Percentiles rank a stretch among this genome's conserved stretches.
These are phyloP conservation scores for Conomelus anceps DNA, from an alignment of 2,888 invertebrate genomes.

Conservation along the genomic window DNA sequence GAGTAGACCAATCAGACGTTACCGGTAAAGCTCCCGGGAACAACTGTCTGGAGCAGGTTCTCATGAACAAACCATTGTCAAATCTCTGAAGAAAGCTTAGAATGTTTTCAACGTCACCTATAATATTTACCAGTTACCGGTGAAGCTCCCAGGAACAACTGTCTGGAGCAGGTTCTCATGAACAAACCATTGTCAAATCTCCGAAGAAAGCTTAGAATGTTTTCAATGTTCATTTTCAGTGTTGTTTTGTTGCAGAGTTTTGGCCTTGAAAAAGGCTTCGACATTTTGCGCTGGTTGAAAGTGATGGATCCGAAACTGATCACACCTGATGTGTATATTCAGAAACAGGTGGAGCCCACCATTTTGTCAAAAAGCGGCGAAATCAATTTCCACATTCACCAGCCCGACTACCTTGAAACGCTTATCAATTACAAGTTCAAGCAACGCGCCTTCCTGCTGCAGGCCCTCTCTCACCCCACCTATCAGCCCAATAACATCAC, in stretches of 20 bases:
- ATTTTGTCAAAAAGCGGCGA: background rate
- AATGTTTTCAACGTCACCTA: no score
- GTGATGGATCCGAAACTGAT: constrained; percentile 46
- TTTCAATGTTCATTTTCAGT: background rate
- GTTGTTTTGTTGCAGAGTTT: constrained; percentile 42
- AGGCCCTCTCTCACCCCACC: constrained; percentile 90
- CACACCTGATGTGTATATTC: background rate
- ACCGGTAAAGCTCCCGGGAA: no score
- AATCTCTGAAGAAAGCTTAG: no score
- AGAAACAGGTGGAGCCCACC: background rate
- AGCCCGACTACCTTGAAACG: constrained; percentile 48
- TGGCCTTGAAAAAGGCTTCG: constrained; percentile 49
- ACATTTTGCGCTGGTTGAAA: constrained; percentile 57
- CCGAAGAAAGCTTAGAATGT: no score
- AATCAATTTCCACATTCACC: constrained; percentile 13
- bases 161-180: no score
- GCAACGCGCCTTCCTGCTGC: constrained; percentile 72
- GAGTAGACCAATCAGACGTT: no score
- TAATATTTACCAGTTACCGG: no score
- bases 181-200: no score
- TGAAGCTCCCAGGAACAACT: no score
- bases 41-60: no score
- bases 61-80: no score
- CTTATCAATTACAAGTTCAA: constrained; percentile 69
- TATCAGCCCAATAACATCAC: constrained; percentile 62